Evolutionary conservation across 2,113 vertebrate genomes (phyloP).

Genomic region (Podarcis cretensis): DNA sequence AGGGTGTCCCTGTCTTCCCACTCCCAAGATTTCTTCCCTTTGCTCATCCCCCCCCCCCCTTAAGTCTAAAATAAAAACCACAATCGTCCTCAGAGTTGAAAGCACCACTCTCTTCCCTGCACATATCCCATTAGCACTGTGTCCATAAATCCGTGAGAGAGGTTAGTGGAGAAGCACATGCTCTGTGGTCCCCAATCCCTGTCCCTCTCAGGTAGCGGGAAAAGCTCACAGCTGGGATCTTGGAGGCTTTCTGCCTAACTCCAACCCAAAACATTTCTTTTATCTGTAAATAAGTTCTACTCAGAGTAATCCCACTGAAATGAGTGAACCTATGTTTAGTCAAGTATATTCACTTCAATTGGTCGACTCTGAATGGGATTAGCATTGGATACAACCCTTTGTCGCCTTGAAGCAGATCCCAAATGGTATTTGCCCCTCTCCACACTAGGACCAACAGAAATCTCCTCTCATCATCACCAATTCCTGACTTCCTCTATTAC

Average conservation of each 20-base stretch:
- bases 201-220: too few species aligned
- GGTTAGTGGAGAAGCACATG: background rate
- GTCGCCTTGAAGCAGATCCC: background rate
- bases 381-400: too few species aligned
- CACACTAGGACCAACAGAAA: background rate
- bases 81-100: conserved; percentile 44
- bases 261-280: background rate
- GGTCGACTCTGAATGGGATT: too few species aligned
- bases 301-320: too few species aligned
- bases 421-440: background rate
- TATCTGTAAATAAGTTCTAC: too few species aligned
- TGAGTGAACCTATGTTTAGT: too few species aligned
- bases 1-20: conserved; percentile 46
- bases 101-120: background rate
- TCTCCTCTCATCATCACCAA: too few species aligned
- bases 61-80: conserved; percentile 49
- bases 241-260: too few species aligned
- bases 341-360: too few species aligned
- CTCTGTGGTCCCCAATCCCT: too few species aligned
- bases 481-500: too few species aligned
- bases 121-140: fast-evolving
- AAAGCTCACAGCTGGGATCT: too few species aligned
- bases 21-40: background rate
- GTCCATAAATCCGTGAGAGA: background rate
- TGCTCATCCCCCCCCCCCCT: background rate